Percentiles rank a stretch among this genome's conserved stretches.
phyloP scores from a whole-genome alignment of 2,113 vertebrate genomes.

The Pseudorectes ferrugineus region DNA sequence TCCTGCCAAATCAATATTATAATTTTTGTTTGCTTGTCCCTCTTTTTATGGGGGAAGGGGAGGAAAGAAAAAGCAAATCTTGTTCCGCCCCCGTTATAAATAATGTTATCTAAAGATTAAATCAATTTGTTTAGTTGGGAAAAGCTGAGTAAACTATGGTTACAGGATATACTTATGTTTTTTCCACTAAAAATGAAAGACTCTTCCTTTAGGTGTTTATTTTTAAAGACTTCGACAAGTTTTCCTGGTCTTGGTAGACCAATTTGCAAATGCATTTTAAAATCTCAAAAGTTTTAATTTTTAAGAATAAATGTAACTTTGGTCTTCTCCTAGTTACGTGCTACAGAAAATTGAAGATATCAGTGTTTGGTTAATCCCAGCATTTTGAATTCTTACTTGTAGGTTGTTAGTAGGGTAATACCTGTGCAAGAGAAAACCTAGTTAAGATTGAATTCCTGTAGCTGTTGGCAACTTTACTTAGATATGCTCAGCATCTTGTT shows the following conservation, averaged over 20 bases:
- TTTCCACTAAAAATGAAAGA: not conserved
- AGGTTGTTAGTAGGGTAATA: not conserved
- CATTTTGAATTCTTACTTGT: not conserved
- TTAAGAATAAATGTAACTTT: not conserved
- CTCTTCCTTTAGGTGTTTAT: not conserved
- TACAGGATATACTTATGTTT: not conserved
- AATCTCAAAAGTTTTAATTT: not conserved
- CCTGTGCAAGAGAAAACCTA: not conserved
- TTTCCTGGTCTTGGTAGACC: not conserved
- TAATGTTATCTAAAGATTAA: not conserved
- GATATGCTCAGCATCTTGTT: not conserved
- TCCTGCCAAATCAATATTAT: not conserved
- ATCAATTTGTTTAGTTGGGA: not conserved
- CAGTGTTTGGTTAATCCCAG: not conserved
- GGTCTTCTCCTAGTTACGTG: not conserved
- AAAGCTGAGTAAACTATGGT: not conserved
- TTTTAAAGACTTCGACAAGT: not conserved
- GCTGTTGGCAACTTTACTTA: not conserved
- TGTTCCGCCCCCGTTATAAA: not conserved
- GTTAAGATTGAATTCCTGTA: not conserved
- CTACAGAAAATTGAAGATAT: not conserved
- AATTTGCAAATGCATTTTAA: not conserved
- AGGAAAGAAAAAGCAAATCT: not conserved
- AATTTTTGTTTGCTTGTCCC: not conserved
- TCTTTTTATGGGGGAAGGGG: not conserved